phyloP scores from a whole-genome alignment of 2,113 vertebrate genomes.

The Camelus bactrianus region DNA sequence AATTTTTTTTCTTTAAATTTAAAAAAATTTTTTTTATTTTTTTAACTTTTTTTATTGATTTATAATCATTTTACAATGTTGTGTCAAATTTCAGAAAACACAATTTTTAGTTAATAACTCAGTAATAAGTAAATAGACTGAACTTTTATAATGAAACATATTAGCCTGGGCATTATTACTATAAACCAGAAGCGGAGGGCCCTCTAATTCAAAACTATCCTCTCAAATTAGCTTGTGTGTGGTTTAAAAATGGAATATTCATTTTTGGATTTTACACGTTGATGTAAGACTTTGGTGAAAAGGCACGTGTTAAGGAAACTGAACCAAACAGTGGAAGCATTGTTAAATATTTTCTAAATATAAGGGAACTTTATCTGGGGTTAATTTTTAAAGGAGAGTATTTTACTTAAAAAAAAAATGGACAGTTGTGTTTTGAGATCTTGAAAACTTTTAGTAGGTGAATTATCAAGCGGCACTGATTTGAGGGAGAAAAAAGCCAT shows the following conservation, averaged over 20 bases:
- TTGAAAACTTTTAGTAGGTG: conserved; percentile 61
- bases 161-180: not conserved
- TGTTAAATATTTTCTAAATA: conserved; percentile 46
- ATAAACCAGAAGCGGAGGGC: not conserved
- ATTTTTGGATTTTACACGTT: conserved; percentile 43
- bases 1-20: too few species aligned
- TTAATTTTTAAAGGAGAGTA: conserved; percentile 24
- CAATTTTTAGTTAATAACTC: not conserved
- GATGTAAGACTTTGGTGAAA: conserved; percentile 48
- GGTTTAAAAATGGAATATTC: conserved; percentile 41
- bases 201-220: conserved; percentile 34
- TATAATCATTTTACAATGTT: too few species aligned
- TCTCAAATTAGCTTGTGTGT: conserved; percentile 4
- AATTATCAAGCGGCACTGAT: conserved; percentile 34
- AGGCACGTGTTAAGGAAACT: not conserved
- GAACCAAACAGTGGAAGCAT: not conserved
- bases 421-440: conserved; percentile 45
- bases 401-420: not conserved
- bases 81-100: not conserved
- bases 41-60: too few species aligned
- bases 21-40: too few species aligned
- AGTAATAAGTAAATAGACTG: not conserved
- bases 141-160: not conserved
- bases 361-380: conserved; percentile 44
- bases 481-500: conserved; percentile 8